Base-by-base conservation (phyloP, 2,113 vertebrate genomes). In the Etia nguti region DNA sequence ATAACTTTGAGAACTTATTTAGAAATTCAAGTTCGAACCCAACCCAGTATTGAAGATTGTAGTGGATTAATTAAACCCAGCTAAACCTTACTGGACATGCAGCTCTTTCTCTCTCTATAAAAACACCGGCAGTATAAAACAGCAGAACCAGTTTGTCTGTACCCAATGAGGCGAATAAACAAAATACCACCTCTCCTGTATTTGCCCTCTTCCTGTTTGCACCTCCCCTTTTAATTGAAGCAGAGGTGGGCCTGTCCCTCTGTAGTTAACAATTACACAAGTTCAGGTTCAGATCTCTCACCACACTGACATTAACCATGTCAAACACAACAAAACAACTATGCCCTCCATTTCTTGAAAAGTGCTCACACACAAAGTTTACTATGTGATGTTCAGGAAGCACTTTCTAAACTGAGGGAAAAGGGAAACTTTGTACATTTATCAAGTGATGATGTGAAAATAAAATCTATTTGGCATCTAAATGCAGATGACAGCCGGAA, bases 131-230 rank as follows among this genome's bases (percentile, higher is more conserved):
- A 13, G 3, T 8, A 18, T 41, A 48, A 41, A 84, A 86, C 80
- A 73, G 83, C 6, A 26, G 36, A 94, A 94, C 93, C 91, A 86
- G 93, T 94, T 92, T 84, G 59, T 88, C 85, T 54, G 68, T 41
- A 12, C 10, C 57, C 29, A 52, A 18, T 54, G 31, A 8, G 1
- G 85, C 38, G 68, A 85, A 79, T 50, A 62, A 84, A 26, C 56
- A 82, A 36, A 68, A 68, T 79, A 55, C 50, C 38, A 80, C 36
- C 50, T 84, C 65, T 82, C 55, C 81, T 86, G 59, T 91, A 48
- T 88, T 92, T 89, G 77, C 83, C 80, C 55, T 65, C 48, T 24
- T 38, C 10, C 38, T 79, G 55, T 26, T 24, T 24, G 22, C 68
- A 50, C 82, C 65, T 41, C 65, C 87, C 24, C 56, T 85, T 59